A percentile compares a stretch with the other conserved stretches of the same genome.
Evolutionary conservation across 2,888 invertebrate species (phyloP).

Genomic region (Callyntrura guangdongensis): DNA sequence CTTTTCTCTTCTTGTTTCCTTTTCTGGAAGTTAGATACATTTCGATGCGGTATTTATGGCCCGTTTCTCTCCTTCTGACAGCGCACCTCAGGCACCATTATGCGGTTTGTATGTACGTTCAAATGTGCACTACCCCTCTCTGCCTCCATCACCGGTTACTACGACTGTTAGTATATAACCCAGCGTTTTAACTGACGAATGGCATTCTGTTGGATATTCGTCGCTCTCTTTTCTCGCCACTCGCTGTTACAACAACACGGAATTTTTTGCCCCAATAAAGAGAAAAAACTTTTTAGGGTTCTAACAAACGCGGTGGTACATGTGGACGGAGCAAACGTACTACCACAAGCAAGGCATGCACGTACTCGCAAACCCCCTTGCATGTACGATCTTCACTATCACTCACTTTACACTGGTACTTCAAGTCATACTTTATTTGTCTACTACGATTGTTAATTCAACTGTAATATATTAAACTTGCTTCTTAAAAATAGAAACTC

Average conservation of each 20-base stretch:
- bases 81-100: conserved; percentile 72
- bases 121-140: not conserved
- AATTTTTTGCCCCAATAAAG: conserved; percentile 6
- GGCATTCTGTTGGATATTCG: conserved; percentile 51
- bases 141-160: not conserved
- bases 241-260: conserved; percentile 30
- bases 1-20: conserved; percentile 55
- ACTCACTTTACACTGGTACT: conserved; percentile 46
- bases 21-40: conserved; percentile 69
- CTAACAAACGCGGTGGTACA: too few species aligned
- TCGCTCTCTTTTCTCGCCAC: conserved; percentile 35
- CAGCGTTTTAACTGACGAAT: conserved; percentile 51
- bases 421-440: conserved; percentile 63
- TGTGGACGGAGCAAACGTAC: not conserved
- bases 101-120: conserved; percentile 66
- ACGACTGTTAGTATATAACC: conserved; percentile 20
- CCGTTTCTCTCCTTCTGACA: conserved; percentile 71
- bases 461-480: conserved; percentile 50
- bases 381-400: conserved; percentile 54
- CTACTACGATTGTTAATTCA: conserved; percentile 49
- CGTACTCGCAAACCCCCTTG: conserved; percentile 43
- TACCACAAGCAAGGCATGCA: conserved; percentile 14
- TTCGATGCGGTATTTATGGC: conserved; percentile 76
- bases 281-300: conserved; percentile 16
- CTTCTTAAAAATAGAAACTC: conserved; percentile 37